These are phyloP conservation scores for Apteryx mantelli DNA, from an alignment of 2,113 vertebrate species.

Conservation along the genomic window DNA sequence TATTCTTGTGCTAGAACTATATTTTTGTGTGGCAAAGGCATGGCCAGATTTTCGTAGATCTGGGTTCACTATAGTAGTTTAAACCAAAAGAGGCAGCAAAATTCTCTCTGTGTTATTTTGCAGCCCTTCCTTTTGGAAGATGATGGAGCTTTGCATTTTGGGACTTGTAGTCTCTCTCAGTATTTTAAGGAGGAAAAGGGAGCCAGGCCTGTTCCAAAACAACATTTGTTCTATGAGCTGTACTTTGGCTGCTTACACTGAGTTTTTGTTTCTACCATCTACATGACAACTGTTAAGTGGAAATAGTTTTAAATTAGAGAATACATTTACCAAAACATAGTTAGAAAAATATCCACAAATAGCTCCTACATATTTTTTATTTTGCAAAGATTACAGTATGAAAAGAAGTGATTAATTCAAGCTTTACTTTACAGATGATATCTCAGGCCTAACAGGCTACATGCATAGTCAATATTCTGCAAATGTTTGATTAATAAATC, in stretches of 20 bases:
- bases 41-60: background rate
- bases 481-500: slow-evolving; percentile 65
- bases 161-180: background rate
- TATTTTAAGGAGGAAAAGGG: background rate
- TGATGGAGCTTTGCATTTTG: background rate
- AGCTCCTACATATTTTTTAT: background rate
- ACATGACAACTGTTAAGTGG: background rate
- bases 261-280: background rate
- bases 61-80: background rate
- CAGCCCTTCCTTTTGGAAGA: background rate
- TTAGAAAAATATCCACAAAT: background rate
- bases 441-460: background rate
- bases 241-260: background rate
- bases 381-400: background rate
- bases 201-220: background rate
- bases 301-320: slow-evolving; percentile 12
- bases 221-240: background rate
- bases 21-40: background rate
- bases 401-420: slow-evolving; percentile 45
- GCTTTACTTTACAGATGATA: slow-evolving; percentile 32
- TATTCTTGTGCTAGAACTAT: background rate
- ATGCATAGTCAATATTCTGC: slow-evolving; percentile 27
- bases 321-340: slow-evolving; percentile 1
- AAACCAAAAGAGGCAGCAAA: background rate
- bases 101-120: rapidly evolving